phyloP scores from a whole-genome alignment of 2,888 invertebrate genomes.

The Tetranychus piercei region DNA sequence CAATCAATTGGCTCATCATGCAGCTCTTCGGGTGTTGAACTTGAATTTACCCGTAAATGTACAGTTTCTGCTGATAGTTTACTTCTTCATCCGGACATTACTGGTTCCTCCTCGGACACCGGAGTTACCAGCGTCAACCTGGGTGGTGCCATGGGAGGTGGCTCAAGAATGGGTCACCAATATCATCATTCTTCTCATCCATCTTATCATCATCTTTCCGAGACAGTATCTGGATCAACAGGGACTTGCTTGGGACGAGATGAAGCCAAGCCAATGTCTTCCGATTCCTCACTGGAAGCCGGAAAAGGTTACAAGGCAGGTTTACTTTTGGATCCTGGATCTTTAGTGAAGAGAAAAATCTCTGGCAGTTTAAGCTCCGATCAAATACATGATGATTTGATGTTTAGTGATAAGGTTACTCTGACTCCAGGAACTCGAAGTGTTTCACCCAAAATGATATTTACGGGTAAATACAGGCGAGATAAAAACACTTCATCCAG shows the following conservation, averaged over 20 bases:
- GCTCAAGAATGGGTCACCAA: not conserved
- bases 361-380: conserved; percentile 19
- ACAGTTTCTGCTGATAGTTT: conserved; percentile 22
- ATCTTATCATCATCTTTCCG: not conserved
- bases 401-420: conserved; percentile 1
- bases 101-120: conserved; percentile 4
- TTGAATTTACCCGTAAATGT: conserved; percentile 25
- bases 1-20: conserved; percentile 17
- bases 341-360: conserved; percentile 12
- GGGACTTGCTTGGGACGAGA: not conserved
- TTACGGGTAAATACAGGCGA: not conserved
- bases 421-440: conserved; percentile 8
- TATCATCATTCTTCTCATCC: not conserved
- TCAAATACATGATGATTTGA: conserved; percentile 17
- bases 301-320: conserved; percentile 2
- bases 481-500: not conserved
- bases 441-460: conserved; percentile 7
- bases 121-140: not conserved
- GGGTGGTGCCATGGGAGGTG: not conserved
- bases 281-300: conserved; percentile 7
- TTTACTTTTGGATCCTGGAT: not conserved
- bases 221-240: not conserved
- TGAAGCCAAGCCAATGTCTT: conserved; percentile 6
- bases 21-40: conserved; percentile 22
- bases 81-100: conserved; percentile 17